Conservation (phyloP, 2,113 vertebrate genomes). For the Dipodomys spectabilis region DNA sequence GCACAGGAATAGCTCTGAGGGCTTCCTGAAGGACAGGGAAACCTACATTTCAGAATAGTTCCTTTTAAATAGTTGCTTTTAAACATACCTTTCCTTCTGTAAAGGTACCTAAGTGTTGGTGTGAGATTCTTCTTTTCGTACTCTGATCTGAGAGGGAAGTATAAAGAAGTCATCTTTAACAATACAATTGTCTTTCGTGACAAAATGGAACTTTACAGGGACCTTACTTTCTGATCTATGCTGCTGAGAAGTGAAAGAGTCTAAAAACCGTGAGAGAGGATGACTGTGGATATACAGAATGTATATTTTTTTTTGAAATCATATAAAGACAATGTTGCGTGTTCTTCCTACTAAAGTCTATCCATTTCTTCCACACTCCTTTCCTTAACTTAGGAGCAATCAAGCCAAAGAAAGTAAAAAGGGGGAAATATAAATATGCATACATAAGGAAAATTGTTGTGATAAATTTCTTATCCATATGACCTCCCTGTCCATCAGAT, state of each 20-base stretch:
- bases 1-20: constrained; percentile 64
- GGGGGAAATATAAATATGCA: background rate
- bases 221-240: constrained; percentile 63
- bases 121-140: background rate
- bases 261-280: background rate
- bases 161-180: constrained; percentile 55
- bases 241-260: constrained; percentile 32
- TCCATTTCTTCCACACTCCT: background rate
- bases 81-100: background rate
- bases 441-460: background rate
- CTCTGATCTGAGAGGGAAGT: background rate
- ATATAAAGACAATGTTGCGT: constrained; percentile 4
- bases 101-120: background rate
- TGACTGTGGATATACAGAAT: background rate
- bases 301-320: constrained; percentile 29
- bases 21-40: background rate
- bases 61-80: background rate
- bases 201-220: background rate
- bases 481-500: background rate
- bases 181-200: background rate
- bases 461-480: background rate
- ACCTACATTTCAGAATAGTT: background rate
- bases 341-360: background rate
- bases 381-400: background rate
- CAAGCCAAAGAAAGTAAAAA: background rate